Conservation (phyloP, 2,888 invertebrate genomes). For the Nasonia oneida region DNA sequence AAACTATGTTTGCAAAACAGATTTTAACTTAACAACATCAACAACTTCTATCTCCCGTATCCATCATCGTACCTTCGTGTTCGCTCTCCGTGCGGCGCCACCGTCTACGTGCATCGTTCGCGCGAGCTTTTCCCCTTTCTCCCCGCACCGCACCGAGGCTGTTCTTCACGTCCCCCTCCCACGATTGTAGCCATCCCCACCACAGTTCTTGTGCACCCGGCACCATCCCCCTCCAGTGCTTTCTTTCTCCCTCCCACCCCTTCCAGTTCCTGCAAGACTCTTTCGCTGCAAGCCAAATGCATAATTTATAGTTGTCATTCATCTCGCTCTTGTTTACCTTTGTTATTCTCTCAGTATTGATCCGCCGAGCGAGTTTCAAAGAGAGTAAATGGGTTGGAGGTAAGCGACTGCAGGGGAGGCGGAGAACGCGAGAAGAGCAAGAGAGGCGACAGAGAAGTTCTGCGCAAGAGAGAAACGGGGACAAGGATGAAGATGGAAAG, state of each 20-base stretch:
- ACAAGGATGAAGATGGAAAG: constrained; percentile 52
- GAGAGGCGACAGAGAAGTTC: constrained; percentile 60
- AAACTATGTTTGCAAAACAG: too few species aligned
- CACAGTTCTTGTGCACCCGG: background rate
- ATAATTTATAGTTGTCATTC: constrained; percentile 76
- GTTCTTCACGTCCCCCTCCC: background rate
- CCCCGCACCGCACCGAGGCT: background rate
- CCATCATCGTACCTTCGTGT: background rate
- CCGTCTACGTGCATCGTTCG: background rate
- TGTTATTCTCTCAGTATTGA: constrained; percentile 75
- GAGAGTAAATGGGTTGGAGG: constrained; percentile 69
- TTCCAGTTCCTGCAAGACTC: constrained; percentile 40
- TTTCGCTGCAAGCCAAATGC: constrained; percentile 70
- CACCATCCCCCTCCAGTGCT: constrained; percentile 8
- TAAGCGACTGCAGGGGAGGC: constrained; percentile 59
- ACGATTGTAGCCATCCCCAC: background rate
- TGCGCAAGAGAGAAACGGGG: constrained; percentile 55
- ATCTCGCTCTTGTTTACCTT: constrained; percentile 75
- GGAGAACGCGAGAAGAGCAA: constrained; percentile 56
- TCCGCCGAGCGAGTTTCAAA: constrained; percentile 66
- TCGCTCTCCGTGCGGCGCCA: background rate
- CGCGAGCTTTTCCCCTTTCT: background rate
- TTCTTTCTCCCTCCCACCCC: background rate
- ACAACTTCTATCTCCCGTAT: background rate
- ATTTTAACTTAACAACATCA: background rate